Conservation (phyloP, 1,140 invertebrate genomes). For the Wiebesia pumilae region DNA sequence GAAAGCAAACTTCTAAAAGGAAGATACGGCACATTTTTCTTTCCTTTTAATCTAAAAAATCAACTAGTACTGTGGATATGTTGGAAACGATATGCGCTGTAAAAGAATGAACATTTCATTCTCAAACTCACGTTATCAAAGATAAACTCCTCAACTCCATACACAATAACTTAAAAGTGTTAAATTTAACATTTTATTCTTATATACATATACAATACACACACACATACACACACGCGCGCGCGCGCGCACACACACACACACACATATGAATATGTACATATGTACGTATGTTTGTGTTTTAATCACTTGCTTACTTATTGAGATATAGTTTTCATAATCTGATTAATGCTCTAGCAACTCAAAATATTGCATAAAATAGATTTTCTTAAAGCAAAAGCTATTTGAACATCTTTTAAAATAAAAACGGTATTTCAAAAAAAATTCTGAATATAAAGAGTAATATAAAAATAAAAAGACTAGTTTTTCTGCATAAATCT, state of each 20-base stretch:
- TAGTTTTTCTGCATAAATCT: neutral
- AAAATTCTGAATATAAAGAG: too few species aligned
- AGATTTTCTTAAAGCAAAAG: neutral
- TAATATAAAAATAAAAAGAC: too few species aligned
- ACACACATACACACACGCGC: too few species aligned
- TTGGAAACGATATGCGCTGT: constrained; percentile 66
- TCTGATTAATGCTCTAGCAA: neutral
- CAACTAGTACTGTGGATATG: constrained; percentile 65
- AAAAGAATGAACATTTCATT: constrained; percentile 46
- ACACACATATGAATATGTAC: too few species aligned
- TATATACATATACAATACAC: neutral
- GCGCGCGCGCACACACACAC: too few species aligned
- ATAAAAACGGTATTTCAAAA: too few species aligned
- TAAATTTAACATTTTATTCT: constrained; percentile 3
- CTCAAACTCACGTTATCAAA: constrained; percentile 17
- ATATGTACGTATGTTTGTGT: too few species aligned
- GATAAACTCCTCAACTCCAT: constrained; percentile 2
- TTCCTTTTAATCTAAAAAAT: constrained; percentile 47
- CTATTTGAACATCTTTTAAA: too few species aligned
- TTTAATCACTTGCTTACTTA: neutral
- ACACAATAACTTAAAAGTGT: constrained; percentile 14
- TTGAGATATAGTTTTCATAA: neutral
- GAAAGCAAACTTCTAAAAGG: constrained; percentile 39
- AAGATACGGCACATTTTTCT: constrained; percentile 47
- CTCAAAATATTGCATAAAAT: neutral